Base-by-base conservation (phyloP, 2,797 vertebrate species). In the Ptychadena robeensis region DNA sequence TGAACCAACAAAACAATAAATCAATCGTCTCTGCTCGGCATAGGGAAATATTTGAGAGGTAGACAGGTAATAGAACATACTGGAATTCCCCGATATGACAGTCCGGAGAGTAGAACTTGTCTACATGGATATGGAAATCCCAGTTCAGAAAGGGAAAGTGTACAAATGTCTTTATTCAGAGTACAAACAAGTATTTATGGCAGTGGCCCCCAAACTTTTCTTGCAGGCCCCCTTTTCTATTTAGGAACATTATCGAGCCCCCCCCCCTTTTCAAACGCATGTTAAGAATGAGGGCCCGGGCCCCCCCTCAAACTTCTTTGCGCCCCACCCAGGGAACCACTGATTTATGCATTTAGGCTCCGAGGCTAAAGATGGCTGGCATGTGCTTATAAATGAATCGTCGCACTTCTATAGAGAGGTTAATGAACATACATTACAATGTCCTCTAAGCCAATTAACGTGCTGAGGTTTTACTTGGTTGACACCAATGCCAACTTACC, bases 1-100 rank as follows among this genome's bases (percentile, higher is more conserved):
- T 38, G 34, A n/a, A 65, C 53, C 12, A 82, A 71, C 73, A 63
- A 77, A 48, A 69, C 31, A 38, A 48, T 82, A 82, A 82, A 82
- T 82, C 81, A 77, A 44, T 71, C 12, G 57, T 64, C 34, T 12
- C 71, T n/a, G 32, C 32, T 68, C 73, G 11, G 66, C 57, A 65
- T 53, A 25, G 57, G 68, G 35, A 77, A 9, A 34, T 48, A 34
- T 37, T 69, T 53, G 48, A 70, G 53, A 63, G 35, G 28, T 59
- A 69, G 35, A 27, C 64, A 82, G 81, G 66, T 82, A 82, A 27
- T 15, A 34, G 72, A 76, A 70, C 44, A 70, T 40, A 35, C 12
- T 40, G 32, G 34, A 48, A 32, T 63, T 69, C 65, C 73, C 53
- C 27, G 40, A 3, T n/a, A 38, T 61, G 44, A 57, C 40, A 30